Base-by-base conservation (phyloP, 2,888 invertebrate species). In the Altica lythri region DNA sequence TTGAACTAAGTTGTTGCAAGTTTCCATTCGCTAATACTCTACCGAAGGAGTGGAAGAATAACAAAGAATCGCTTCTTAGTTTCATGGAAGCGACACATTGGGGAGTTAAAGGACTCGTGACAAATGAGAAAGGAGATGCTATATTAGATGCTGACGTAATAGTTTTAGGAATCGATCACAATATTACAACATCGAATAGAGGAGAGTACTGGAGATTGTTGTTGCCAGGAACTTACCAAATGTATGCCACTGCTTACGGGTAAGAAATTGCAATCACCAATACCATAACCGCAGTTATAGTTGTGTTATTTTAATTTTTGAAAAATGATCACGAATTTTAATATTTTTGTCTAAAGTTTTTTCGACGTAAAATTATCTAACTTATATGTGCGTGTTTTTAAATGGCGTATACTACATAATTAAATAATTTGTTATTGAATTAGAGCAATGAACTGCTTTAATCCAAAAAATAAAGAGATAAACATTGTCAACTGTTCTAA, bases 171-270 rank as follows among this genome's bases (percentile, higher is more conserved):
- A 86, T 95, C 53, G 79, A 86, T 42, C 95, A 97, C 73, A 84
- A 86, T 47, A 82, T 98, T 8, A 83, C 83, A 1, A 88, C 92
- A 0, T 90, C 92, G 0, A 79, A 81, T 32, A 79, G 83, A 13
- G 99, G 99, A 3, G 94, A 96, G 75, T 99, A 88, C 77, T 99
- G 98, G 97, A 81, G 99, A 55, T 79, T 99, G 42, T 79, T 99
- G 18, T 77, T 92, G 12, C 96, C 97, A 0, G 97, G 96, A 55
- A 80, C 80, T 2, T 98, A 97, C 74, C 81, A 81, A 18, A 79
- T 96, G 60, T 84, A 82, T 58, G 91, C 86, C 1, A 68, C 77
- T 27, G 90, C 90, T 43, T 81, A 82, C 71, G 90, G 91, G 90
- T 92, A 77, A 78, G 78, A 55, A n/a, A n/a, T n/a, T n/a, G n/a